Evolutionary conservation across 2,797 vertebrate genomes (phyloP), one percentile per base, ranked within the genome.

Genomic region (Pitangus sulphuratus): DNA sequence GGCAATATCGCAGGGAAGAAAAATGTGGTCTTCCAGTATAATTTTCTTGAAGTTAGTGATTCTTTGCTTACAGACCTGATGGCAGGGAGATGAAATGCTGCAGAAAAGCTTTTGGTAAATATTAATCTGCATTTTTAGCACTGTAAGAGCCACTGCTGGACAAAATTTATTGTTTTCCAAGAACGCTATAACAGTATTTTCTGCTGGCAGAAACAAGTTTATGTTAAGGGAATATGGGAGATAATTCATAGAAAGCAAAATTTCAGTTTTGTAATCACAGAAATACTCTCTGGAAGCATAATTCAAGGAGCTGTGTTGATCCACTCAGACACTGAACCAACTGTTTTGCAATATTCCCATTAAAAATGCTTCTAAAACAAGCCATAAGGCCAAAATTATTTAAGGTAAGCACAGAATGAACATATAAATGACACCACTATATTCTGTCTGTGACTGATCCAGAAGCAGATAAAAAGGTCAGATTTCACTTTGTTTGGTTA

Each of bases 271-370:
- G 9, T 69, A 86, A 84, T 90, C 90, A 84, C 39, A 93, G 72
- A 42, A 91, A 86, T 66, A 15, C 35, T 90, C 75, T 77, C 57
- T 65, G 65, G 65, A 91, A 93, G 30, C 39, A 72, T 61, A 62
- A 90, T 88, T 96, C 82, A 83, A 93, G 21, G 72, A 83, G 89
- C 8, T 93, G 44, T n/a, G n/a, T 57, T 89, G 65, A 69, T 72
- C 61, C 33, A 47, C 9, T 78, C 65, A 93, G 57, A 87, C 76
- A 70, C 15, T 25, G 21, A 92, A n/a, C 65, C 72, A 87, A 91
- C n/a, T 33, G 3, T 33, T 92, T 68, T 78, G 39, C 53, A 85
- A 51, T 69, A 79, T 5, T 51, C 26, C 42, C 28, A 78, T 48
- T 81, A 71, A 89, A 90, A 94, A 86, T 54, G 89, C 25, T 51